Evolutionary conservation across 2,888 invertebrate genomes (phyloP).

Genomic region (Melinaea marsaeus): DNA sequence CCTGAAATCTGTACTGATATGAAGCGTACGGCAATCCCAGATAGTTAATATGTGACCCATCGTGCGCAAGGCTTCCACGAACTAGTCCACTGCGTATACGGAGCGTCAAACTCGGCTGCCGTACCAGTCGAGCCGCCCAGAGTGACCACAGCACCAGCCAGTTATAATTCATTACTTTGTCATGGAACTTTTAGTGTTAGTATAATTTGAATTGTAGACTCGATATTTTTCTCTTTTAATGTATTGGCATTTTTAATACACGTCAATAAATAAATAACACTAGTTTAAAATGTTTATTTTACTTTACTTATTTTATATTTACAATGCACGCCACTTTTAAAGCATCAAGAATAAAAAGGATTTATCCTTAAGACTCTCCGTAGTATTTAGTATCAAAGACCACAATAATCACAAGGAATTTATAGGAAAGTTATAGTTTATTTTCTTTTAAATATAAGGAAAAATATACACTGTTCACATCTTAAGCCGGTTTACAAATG

Average conservation of each 20-base stretch:
- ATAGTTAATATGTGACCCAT: constrained; percentile 51
- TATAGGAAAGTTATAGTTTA: neutral
- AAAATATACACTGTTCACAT: constrained; percentile 1
- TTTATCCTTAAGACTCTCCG: no score
- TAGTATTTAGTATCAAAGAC: neutral
- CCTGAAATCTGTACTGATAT: constrained; percentile 53
- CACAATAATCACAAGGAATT: constrained; percentile 9
- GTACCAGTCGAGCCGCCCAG: constrained; percentile 51
- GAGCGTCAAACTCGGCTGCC: constrained; percentile 51
- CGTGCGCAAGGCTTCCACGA: constrained; percentile 47
- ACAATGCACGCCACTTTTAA: no score
- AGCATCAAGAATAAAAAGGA: no score
- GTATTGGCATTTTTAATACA: no score
- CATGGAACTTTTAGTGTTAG: neutral
- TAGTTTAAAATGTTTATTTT: no score
- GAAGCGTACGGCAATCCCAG: constrained; percentile 59
- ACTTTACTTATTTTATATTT: no score
- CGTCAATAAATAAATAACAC: no score
- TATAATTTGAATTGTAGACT: no score
- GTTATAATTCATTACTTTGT: constrained; percentile 28
- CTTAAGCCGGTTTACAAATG: constrained; percentile 11
- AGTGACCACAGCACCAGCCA: constrained; percentile 59
- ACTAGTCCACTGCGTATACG: constrained; percentile 46
- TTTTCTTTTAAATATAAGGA: neutral
- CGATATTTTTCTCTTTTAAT: no score